Conservation (phyloP, 2,797 vertebrate species). For the Pristis pectinata region DNA sequence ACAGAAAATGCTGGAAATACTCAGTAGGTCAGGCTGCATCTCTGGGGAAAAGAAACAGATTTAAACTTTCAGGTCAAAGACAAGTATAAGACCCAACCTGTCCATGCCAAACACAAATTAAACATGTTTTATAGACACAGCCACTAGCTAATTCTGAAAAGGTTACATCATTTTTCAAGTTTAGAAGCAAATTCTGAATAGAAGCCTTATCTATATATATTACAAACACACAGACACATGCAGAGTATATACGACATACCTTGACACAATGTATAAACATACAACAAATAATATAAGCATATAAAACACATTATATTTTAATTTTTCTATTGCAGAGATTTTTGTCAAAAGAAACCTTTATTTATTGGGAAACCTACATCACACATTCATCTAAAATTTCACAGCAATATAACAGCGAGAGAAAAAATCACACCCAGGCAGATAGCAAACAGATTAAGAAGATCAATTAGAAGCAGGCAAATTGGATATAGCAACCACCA, state of each 20-base stretch:
- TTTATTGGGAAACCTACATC: neutral
- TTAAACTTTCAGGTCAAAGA: neutral
- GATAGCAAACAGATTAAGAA: neutral
- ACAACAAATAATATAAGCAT: too few relatives aligned
- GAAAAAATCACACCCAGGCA: neutral
- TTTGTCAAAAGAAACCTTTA: neutral
- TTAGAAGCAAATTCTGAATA: neutral
- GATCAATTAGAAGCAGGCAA: neutral
- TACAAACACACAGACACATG: neutral
- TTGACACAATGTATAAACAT: too few relatives aligned
- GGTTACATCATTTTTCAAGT: neutral
- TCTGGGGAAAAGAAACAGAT: too few relatives aligned
- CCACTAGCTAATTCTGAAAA: neutral
- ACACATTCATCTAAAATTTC: neutral
- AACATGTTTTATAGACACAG: neutral
- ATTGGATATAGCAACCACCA: neutral
- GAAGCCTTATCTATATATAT: neutral
- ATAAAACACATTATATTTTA: neutral
- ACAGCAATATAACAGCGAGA: neutral
- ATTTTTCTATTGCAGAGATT: neutral
- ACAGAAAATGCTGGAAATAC: too few relatives aligned
- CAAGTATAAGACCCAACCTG: neutral
- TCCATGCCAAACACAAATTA: neutral
- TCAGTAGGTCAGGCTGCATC: too few relatives aligned
- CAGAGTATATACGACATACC: too few relatives aligned